Evolutionary conservation across 2,113 vertebrate species (phyloP).

Genomic region (Prietella phreatophila): DNA sequence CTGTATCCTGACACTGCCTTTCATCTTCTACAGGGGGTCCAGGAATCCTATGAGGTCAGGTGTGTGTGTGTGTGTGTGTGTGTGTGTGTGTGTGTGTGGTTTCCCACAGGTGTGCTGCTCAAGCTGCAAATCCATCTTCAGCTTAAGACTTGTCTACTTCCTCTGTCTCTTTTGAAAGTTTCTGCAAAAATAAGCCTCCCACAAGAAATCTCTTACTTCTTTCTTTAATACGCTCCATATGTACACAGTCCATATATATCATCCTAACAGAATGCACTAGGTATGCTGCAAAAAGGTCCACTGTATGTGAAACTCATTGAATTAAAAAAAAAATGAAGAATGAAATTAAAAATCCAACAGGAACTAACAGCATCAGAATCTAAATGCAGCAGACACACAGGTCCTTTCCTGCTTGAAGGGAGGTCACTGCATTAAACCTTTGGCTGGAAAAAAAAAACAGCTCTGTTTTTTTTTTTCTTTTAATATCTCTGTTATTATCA

Average conservation of each 20-base stretch:
- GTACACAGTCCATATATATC: conserved; percentile 11
- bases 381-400: conserved; percentile 19
- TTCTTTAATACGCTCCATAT: conserved; percentile 1
- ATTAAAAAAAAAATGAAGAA: not conserved
- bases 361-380: conserved; percentile 12
- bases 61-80: conserved; percentile 21
- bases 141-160: conserved; percentile 12
- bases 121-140: not conserved
- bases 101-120: conserved; percentile 18
- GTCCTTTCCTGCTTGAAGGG: conserved; percentile 26
- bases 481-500: conserved; percentile 36
- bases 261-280: not conserved
- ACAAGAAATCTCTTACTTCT: conserved; percentile 1
- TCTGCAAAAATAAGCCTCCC: not conserved
- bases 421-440: conserved; percentile 29
- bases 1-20: conserved; percentile 31
- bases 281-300: not conserved
- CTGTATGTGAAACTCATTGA: not conserved
- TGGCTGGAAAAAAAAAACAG: conserved; percentile 1
- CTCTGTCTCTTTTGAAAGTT: not conserved
- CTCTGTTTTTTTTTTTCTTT: conserved; percentile 30
- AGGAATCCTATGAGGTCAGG: conserved; percentile 4
- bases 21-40: conserved; percentile 19
- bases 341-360: not conserved
- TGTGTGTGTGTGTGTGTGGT: conserved; percentile 15